A percentile compares a stretch with the other conserved stretches of the same genome.
phyloP scores from a whole-genome alignment of 2,888 invertebrate species.

The Stratiomys singularior region DNA sequence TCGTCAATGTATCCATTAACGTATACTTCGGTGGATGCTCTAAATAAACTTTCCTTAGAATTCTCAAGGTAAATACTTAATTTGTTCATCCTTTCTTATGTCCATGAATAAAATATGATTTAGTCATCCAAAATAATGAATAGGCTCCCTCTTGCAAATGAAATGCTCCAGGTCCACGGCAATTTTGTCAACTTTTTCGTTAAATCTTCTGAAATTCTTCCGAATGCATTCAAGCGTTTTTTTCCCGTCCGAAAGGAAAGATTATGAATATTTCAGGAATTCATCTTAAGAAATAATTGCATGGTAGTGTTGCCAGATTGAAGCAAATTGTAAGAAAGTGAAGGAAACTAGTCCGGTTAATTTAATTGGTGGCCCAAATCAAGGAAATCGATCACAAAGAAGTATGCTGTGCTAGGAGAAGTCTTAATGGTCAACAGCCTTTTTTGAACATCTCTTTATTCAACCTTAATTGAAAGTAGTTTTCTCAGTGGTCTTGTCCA shows the following conservation, averaged over 20 bases:
- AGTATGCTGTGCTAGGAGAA: too few species aligned
- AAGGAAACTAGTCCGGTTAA: too few species aligned
- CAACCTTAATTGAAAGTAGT: too few species aligned
- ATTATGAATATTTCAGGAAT: slow-evolving; percentile 1
- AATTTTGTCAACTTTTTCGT: neutral
- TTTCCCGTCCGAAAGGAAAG: neutral
- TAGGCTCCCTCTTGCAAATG: neutral
- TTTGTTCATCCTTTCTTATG: slow-evolving; percentile 18
- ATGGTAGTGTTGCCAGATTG: too few species aligned
- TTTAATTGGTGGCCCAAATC: too few species aligned
- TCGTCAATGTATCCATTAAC: neutral
- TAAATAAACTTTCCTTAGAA: slow-evolving; percentile 2
- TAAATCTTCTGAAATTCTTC: neutral
- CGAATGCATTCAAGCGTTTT: neutral
- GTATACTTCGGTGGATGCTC: neutral
- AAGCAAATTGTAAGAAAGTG: too few species aligned
- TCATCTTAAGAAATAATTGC: too few species aligned
- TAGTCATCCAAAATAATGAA: neutral
- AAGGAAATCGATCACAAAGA: too few species aligned
- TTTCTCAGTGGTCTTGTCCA: too few species aligned
- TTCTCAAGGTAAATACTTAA: slow-evolving; percentile 11
- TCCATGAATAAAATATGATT: slow-evolving; percentile 30
- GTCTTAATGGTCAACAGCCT: too few species aligned
- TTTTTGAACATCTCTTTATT: too few species aligned
- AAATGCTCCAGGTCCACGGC: neutral